Percentiles rank a stretch among this genome's conserved stretches.
phyloP scores from a whole-genome alignment of 2,113 vertebrate species.

The Oryzias melastigma region DNA sequence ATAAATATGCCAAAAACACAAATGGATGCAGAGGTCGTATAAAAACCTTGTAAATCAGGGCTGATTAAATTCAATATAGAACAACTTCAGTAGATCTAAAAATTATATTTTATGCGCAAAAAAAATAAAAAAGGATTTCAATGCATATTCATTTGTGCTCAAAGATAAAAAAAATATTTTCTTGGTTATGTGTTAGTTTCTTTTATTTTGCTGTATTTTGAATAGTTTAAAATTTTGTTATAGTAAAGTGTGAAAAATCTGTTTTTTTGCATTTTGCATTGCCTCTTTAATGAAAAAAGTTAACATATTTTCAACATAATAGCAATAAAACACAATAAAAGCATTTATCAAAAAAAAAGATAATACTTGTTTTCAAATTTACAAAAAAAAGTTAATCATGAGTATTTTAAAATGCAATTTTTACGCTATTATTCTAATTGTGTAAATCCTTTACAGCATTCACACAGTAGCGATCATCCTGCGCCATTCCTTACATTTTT shows the following conservation, averaged over 20 bases:
- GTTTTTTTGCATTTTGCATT: constrained; percentile 60
- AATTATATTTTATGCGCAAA: too few relatives aligned
- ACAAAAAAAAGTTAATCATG: too few relatives aligned
- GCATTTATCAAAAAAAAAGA: constrained; percentile 81
- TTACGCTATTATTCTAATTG: too few relatives aligned
- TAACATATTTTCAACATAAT: constrained; percentile 31
- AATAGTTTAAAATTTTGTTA: constrained; percentile 36
- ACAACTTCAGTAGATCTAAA: not conserved
- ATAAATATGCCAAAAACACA: constrained; percentile 44
- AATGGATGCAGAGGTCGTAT: constrained; percentile 17
- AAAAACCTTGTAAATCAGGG: not conserved
- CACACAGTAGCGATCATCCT: too few relatives aligned
- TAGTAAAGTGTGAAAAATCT: too few relatives aligned
- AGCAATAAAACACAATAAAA: constrained; percentile 84
- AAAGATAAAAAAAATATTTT: not conserved
- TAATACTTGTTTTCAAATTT: constrained; percentile 21
- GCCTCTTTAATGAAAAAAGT: constrained; percentile 74
- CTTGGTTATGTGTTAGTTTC: constrained; percentile 58
- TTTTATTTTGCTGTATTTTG: constrained; percentile 82
- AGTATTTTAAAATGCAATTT: too few relatives aligned
- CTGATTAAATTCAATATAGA: not conserved
- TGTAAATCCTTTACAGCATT: too few relatives aligned
- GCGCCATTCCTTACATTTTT: too few relatives aligned
- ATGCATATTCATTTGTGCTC: not conserved
- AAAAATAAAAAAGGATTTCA: not conserved